phyloP scores from a whole-genome alignment of 2,888 invertebrate genomes.

The Automeris io region DNA sequence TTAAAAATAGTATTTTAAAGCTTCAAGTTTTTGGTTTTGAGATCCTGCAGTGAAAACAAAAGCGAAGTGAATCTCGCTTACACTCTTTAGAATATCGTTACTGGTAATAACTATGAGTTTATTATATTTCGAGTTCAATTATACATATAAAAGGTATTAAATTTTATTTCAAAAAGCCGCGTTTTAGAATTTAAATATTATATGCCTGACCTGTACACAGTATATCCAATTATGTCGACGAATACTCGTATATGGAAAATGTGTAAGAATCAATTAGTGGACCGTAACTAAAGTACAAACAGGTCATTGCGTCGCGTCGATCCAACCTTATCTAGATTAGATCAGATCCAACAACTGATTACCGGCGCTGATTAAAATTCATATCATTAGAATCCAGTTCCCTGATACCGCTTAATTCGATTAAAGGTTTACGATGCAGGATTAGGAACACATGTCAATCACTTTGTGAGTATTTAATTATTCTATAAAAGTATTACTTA shows the following conservation, averaged over 20 bases:
- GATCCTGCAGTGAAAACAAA: too few relatives aligned
- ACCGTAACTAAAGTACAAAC: constrained; percentile 32
- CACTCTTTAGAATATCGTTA: too few relatives aligned
- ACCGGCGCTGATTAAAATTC: constrained; percentile 10
- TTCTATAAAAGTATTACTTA: constrained; percentile 1
- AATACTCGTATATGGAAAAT: constrained; percentile 13
- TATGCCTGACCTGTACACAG: background rate
- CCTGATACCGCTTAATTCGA: constrained; percentile 34
- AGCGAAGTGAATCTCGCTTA: too few relatives aligned
- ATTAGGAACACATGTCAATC: constrained; percentile 64
- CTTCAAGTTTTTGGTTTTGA: too few relatives aligned
- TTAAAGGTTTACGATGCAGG: constrained; percentile 43
- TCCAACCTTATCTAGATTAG: constrained; percentile 41
- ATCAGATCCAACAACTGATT: constrained; percentile 33
- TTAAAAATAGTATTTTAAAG: too few relatives aligned
- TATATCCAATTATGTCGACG: constrained; percentile 2
- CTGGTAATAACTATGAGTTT: too few relatives aligned
- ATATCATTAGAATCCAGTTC: constrained; percentile 18
- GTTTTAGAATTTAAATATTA: background rate
- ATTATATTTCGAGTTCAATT: too few relatives aligned
- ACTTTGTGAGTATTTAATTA: constrained; percentile 59
- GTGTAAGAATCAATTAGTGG: constrained; percentile 36
- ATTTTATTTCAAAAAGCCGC: too few relatives aligned
- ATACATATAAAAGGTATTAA: too few relatives aligned
- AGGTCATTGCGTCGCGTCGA: constrained; percentile 42